A percentile compares a stretch with the other conserved stretches of the same genome.
Evolutionary conservation across 2,113 vertebrate species (phyloP).

Genomic region (Micronycteris hirsuta): DNA sequence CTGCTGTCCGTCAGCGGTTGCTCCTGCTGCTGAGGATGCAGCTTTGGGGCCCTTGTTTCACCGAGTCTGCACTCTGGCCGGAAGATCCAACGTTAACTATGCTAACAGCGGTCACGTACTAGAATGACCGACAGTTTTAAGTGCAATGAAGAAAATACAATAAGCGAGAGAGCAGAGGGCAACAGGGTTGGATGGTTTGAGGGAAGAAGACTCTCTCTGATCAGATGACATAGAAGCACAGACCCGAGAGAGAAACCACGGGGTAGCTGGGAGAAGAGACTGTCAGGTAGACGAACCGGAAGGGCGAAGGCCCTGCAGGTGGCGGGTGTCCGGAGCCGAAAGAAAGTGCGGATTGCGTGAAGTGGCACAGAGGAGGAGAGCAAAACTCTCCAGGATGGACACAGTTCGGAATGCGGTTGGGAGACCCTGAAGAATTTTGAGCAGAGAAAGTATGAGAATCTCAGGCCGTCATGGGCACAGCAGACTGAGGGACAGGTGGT

Average conservation of each 20-base stretch:
- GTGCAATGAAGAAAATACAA: not conserved
- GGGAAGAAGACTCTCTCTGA: not conserved
- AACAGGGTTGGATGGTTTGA: not conserved
- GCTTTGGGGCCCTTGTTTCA: not conserved
- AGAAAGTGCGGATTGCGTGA: not conserved
- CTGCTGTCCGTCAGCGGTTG: not conserved
- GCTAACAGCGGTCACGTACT: accelerated
- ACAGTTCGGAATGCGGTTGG: not conserved
- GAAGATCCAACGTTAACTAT: not conserved
- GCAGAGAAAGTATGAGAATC: not conserved
- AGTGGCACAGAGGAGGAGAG: not conserved
- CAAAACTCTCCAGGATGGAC: not conserved
- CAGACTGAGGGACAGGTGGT: too few species aligned
- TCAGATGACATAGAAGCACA: not conserved
- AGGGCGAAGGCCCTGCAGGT: not conserved
- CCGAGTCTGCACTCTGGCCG: not conserved
- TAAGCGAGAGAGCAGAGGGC: not conserved
- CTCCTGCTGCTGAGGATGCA: not conserved
- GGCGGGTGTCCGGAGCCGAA: not conserved
- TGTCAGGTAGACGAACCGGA: not conserved
- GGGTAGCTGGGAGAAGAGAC: not conserved
- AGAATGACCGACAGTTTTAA: not conserved
- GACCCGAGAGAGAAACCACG: not conserved
- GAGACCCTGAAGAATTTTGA: too few species aligned
- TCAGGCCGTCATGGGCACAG: not conserved